Base-by-base conservation (phyloP, 2,113 vertebrate genomes). In the Malaclemys terrapin region DNA sequence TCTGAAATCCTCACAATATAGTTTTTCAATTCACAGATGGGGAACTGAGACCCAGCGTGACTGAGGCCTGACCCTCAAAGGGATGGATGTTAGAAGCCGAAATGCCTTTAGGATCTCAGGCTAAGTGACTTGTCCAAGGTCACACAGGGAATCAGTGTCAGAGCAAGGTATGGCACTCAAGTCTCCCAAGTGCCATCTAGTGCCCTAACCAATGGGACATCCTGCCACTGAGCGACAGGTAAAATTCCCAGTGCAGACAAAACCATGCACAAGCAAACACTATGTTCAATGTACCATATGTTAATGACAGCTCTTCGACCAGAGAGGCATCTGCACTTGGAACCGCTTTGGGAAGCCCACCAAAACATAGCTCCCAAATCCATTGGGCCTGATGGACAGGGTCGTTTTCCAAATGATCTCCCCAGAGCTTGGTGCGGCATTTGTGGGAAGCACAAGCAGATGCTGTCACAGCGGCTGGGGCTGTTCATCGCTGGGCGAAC, bases 181-280 rank as follows among this genome's bases (percentile, higher is more conserved):
- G 38, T 76, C 11, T 45, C 22, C 38, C 10, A 45, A 25, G 24
- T 25, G 22, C 72, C 42, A 27, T 4, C 11, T 42, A 45, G 9
- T 19, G 25, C 75, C 8, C 38, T 19, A 31, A 25, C 65, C 17
- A 25, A 17, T 8, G n/a, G 19, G 22, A 29, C 0, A 1, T 0
- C 11, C 17, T 24, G 22, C 11, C 72, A 12, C 22, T 25, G 42
- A 76, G 72, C 6, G 9, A 45, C 42, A 76, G 72, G 10, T 24
- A 45, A 10, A 1, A 0, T 2, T 82, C 82, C 53, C 12, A 3
- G 0, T 0, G 10, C 80, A 80, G 2, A 17, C 6, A 1, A 0
- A 1, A 78, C 59, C 47, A 49, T 31, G 31, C 8, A 69, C 56
- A 53, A 54, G 1, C 35, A 85, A 59, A 27, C 1, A 89, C 6